Evolutionary conservation across 2,888 invertebrate genomes (phyloP).

Genomic region (Drosophila testacea): DNA sequence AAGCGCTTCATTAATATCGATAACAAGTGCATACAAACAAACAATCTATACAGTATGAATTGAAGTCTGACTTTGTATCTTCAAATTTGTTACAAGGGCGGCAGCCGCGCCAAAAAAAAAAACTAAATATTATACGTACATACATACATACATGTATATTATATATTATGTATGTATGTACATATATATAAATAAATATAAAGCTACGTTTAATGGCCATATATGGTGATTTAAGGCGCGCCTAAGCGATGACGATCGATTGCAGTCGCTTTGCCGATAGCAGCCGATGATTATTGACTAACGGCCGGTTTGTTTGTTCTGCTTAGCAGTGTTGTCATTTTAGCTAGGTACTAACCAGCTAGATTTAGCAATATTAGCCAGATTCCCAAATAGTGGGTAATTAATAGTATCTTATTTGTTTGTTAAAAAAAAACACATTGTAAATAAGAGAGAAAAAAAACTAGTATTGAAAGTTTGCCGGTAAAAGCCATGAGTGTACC

Average conservation of each 20-base stretch:
- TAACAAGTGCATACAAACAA: conserved; percentile 43
- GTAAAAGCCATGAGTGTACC: too few relatives aligned
- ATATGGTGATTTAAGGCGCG: conserved; percentile 63
- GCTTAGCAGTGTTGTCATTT: background rate
- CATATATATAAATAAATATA: conserved; percentile 23
- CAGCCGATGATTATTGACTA: conserved; percentile 31
- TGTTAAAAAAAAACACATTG: too few relatives aligned
- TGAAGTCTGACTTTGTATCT: background rate
- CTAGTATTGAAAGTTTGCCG: too few relatives aligned
- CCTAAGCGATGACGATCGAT: conserved; percentile 35
- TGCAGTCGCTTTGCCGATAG: conserved; percentile 34
- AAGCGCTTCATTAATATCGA: conserved; percentile 54
- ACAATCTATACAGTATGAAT: background rate
- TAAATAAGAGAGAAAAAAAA: too few relatives aligned
- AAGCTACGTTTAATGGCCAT: conserved; percentile 63
- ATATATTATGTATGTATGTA: conserved; percentile 2
- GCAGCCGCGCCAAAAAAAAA: conserved; percentile 60
- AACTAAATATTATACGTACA: background rate
- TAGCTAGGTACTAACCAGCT: too few relatives aligned
- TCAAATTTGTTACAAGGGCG: conserved; percentile 69
- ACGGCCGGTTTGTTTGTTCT: conserved; percentile 6
- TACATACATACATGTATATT: too few relatives aligned
- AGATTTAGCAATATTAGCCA: too few relatives aligned
- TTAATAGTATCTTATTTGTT: too few relatives aligned
- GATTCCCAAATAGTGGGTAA: too few relatives aligned